Percentiles rank a stretch among this genome's conserved stretches.
These are phyloP conservation scores for Heliconius charithonia DNA, from an alignment of 2,888 invertebrate genomes.

Conservation along the genomic window DNA sequence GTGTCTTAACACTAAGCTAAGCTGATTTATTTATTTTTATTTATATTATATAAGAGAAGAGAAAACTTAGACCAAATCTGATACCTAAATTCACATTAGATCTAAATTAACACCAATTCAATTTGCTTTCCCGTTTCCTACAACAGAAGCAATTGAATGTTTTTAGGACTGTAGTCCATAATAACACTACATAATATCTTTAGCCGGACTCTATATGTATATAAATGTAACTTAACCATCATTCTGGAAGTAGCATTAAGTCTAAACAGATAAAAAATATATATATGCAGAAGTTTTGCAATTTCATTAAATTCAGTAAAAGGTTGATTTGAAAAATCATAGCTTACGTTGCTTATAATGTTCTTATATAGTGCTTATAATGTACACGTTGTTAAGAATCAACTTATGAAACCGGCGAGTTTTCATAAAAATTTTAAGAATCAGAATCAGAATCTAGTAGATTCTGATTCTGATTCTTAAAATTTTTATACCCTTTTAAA, in stretches of 20 bases:
- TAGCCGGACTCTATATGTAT: not conserved
- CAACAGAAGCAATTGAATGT: conserved; percentile 29
- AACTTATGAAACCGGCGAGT: not conserved
- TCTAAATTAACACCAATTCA: conserved; percentile 35
- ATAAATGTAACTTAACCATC: not conserved
- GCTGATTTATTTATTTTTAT: no score
- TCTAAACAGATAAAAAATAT: not conserved
- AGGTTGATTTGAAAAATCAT: not conserved
- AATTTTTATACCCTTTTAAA: no score
- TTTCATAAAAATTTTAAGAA: not conserved
- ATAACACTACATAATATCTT: not conserved
- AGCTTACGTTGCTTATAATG: not conserved
- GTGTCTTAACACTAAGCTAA: no score
- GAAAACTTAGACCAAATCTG: not conserved
- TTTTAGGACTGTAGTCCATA: conserved; percentile 16
- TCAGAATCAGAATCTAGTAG: no score
- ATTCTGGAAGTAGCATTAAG: not conserved
- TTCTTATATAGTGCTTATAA: no score
- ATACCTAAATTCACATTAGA: not conserved
- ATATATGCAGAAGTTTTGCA: not conserved
- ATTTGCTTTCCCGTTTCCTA: conserved; percentile 23
- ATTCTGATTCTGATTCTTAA: no score
- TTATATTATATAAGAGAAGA: not conserved
- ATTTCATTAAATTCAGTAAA: not conserved
- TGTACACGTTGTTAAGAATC: not conserved